Evolutionary conservation across 1,140 invertebrate genomes (phyloP).

Genomic region (Zophobas morio): DNA sequence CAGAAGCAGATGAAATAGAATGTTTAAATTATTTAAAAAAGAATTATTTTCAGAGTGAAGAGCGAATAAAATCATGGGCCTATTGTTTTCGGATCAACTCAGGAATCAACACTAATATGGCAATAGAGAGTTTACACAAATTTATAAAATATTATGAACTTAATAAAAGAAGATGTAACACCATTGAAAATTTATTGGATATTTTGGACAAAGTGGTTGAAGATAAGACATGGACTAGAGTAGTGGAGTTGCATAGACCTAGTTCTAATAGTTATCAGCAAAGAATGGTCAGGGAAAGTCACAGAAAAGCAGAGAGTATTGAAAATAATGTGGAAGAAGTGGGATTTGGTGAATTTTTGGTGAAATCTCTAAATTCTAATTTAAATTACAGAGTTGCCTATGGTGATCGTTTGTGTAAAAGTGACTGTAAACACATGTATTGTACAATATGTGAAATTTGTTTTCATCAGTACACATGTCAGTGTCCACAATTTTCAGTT

Average conservation of each 20-base stretch:
- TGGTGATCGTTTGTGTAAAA: slow-evolving; percentile 47
- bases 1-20: no score
- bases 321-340: neutral
- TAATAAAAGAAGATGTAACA: no score
- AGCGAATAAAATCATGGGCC: no score
- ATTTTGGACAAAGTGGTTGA: slow-evolving; percentile 27
- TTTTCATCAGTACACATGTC: slow-evolving; percentile 50
- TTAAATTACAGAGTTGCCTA: neutral
- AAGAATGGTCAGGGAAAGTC: slow-evolving; percentile 7
- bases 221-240: neutral
- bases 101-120: slow-evolving; percentile 6
- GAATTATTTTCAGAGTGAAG: no score
- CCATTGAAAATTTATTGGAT: slow-evolving; percentile 13
- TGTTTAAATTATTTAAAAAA: neutral
- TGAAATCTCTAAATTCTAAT: neutral
- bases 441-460: slow-evolving; percentile 50
- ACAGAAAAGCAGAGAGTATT: slow-evolving; percentile 21
- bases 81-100: slow-evolving; percentile 2
- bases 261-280: slow-evolving; percentile 9
- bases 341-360: neutral
- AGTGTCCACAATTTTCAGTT: slow-evolving; percentile 44
- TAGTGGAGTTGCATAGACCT: no score
- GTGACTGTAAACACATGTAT: slow-evolving; percentile 44
- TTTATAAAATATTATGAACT: no score
- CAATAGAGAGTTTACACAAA: no score